These are phyloP conservation scores for Naja naja DNA, from an alignment of 2,113 vertebrate genomes.

Conservation along the genomic window DNA sequence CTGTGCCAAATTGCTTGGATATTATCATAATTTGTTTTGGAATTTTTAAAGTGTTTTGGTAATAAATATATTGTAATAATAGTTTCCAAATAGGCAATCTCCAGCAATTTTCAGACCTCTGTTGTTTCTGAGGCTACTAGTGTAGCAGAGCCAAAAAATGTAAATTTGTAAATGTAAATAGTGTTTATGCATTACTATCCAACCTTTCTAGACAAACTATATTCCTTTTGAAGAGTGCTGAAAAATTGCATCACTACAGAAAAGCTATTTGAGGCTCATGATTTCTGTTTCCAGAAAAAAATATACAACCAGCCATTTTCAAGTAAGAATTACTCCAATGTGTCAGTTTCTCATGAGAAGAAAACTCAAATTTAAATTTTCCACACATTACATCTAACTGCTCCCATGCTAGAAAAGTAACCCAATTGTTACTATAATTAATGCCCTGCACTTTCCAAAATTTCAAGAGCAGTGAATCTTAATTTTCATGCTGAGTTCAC, in stretches of 20 bases:
- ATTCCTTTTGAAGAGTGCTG: neutral
- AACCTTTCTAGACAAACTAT: neutral
- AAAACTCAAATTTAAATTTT: neutral
- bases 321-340: neutral
- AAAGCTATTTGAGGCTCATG: neutral
- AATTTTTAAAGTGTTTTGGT: neutral
- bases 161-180: neutral
- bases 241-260: neutral
- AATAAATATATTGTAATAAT: neutral
- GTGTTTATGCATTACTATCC: neutral
- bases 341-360: neutral
- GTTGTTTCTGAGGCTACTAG: neutral
- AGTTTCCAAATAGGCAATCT: neutral
- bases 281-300: neutral
- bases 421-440: neutral
- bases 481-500: neutral
- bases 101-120: neutral
- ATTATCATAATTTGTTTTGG: neutral
- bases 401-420: neutral
- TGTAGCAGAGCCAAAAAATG: neutral
- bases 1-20: no score
- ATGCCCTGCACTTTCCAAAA: neutral
- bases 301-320: neutral
- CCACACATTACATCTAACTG: neutral
- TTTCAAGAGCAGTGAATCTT: neutral